These are phyloP conservation scores for Microctenopoma steveboyesi DNA, from an alignment of 2,797 vertebrate genomes.

Conservation along the genomic window DNA sequence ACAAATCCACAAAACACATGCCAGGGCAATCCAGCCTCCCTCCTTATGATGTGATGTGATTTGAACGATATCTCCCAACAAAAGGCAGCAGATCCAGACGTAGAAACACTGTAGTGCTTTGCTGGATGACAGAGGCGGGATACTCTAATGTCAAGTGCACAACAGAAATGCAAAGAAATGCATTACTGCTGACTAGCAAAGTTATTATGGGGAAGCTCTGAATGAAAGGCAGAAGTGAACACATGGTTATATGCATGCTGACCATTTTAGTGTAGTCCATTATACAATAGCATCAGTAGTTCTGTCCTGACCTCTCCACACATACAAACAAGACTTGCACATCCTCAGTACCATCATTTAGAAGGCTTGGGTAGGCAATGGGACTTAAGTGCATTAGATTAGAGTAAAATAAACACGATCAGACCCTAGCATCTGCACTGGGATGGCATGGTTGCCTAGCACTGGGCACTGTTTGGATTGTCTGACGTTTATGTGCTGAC, in stretches of 20 bases:
- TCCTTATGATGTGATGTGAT: constrained; percentile 17
- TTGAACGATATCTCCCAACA: constrained; percentile 23
- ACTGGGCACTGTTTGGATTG: constrained; percentile 65
- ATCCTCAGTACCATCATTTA: constrained; percentile 56
- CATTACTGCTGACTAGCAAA: neutral
- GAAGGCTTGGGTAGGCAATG: constrained; percentile 58
- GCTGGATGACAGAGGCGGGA: too few species aligned
- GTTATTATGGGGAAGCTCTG: neutral
- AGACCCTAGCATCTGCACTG: constrained; percentile 75
- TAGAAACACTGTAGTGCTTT: neutral
- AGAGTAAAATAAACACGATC: constrained; percentile 82
- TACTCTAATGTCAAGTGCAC: neutral
- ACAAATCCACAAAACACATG: constrained; percentile 18
- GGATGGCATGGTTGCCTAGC: constrained; percentile 80
- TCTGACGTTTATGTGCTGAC: constrained; percentile 64
- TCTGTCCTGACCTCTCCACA: constrained; percentile 6
- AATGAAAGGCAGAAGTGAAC: neutral
- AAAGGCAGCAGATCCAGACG: neutral
- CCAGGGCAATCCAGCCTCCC: constrained; percentile 16
- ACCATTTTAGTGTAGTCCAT: constrained; percentile 14
- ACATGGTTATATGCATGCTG: constrained; percentile 1
- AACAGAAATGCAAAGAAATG: neutral
- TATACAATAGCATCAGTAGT: constrained; percentile 21
- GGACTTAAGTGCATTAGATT: constrained; percentile 76
- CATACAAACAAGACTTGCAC: constrained; percentile 19